Evolutionary conservation across 1,140 invertebrate species (phyloP).

Genomic region (Aphelenchoides avenae): DNA sequence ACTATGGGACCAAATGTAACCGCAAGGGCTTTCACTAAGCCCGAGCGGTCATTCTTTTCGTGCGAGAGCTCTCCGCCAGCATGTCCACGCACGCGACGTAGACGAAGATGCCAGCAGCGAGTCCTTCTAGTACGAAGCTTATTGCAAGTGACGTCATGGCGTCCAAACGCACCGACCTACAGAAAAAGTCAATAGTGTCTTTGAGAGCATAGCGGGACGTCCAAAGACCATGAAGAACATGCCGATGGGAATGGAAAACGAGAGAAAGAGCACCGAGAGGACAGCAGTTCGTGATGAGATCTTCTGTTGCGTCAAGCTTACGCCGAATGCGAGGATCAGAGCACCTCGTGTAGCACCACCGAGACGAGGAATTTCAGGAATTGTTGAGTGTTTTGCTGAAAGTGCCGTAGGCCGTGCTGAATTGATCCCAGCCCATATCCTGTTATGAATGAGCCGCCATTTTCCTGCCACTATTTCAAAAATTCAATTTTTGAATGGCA

Average conservation of each 20-base stretch:
- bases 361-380: conserved; percentile 60
- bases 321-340: conserved; percentile 61
- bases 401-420: too few relatives aligned
- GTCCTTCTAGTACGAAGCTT: conserved; percentile 60
- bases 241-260: conserved; percentile 60
- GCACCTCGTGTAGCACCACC: conserved; percentile 60
- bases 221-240: conserved; percentile 59
- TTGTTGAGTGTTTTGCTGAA: too few relatives aligned
- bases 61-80: conserved; percentile 57
- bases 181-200: conserved; percentile 18
- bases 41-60: conserved; percentile 8
- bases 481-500: too few relatives aligned
- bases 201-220: conserved; percentile 26
- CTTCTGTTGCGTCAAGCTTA: conserved; percentile 57
- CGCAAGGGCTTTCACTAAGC: conserved; percentile 26
- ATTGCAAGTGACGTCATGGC: conserved; percentile 35
- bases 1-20: conserved; percentile 32
- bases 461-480: too few relatives aligned
- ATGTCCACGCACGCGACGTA: conserved; percentile 62
- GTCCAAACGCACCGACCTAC: conserved; percentile 25
- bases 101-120: conserved; percentile 61
- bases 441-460: too few relatives aligned
- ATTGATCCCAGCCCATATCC: too few relatives aligned
- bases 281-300: conserved; percentile 44
- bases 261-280: conserved; percentile 52